Conservation (phyloP, 2,797 vertebrate species). For the Arvicola amphibius region DNA sequence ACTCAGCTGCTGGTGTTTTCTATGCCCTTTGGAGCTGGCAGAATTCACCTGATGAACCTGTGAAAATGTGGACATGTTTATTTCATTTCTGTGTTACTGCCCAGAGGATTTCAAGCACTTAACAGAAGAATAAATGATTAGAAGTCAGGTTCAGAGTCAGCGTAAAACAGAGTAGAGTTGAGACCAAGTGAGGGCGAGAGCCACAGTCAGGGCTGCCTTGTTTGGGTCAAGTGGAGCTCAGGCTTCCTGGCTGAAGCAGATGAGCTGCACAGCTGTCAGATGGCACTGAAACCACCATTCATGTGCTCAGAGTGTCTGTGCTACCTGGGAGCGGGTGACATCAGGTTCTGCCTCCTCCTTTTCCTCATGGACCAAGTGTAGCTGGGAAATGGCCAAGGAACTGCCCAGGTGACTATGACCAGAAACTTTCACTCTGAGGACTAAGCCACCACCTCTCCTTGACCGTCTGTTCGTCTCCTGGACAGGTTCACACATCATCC, state of each 20-base stretch:
- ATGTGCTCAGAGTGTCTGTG: neutral
- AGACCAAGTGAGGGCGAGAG: rapidly evolving
- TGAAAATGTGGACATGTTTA: neutral
- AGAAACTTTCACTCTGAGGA: rapidly evolving
- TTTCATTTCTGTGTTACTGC: neutral
- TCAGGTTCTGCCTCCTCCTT: neutral
- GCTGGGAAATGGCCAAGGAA: neutral
- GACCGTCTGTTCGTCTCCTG: slow-evolving; percentile 63
- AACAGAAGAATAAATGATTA: neutral
- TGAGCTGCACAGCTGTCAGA: rapidly evolving
- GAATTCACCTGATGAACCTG: neutral
- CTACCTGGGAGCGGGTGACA: neutral
- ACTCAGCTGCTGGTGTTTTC: neutral
- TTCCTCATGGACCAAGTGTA: neutral
- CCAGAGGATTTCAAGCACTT: neutral
- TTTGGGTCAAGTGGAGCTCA: rapidly evolving
- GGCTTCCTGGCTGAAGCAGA: neutral
- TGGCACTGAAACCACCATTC: neutral
- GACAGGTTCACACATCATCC: slow-evolving; percentile 88
- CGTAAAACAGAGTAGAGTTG: neutral
- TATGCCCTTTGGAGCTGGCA: slow-evolving; percentile 4
- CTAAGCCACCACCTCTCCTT: neutral
- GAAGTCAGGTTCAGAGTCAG: neutral
- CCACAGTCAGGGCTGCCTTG: neutral
- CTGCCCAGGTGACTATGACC: neutral